phyloP scores from a whole-genome alignment of 2,888 invertebrate species.

The Agonopterix arenella region DNA sequence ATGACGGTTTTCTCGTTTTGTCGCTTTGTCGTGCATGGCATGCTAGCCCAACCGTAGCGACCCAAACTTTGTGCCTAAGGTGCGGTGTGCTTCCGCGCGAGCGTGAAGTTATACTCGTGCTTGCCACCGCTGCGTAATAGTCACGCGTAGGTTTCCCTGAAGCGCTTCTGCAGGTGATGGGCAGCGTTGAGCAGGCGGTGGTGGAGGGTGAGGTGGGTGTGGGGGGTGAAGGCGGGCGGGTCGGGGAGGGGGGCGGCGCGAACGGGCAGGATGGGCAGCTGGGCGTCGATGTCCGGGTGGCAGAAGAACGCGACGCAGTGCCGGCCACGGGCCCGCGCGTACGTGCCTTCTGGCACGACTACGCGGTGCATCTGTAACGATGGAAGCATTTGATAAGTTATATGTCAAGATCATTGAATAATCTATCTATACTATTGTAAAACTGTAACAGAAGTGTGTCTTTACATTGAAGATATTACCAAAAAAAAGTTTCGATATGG shows the following conservation, averaged over 20 bases:
- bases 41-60: too few species aligned
- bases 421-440: too few species aligned
- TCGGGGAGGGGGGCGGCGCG: constrained; percentile 54
- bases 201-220: constrained; percentile 61
- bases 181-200: constrained; percentile 82
- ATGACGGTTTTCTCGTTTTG: too few species aligned
- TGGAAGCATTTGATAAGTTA: neutral
- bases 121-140: constrained; percentile 36
- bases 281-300: constrained; percentile 80
- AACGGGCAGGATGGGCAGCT: constrained; percentile 67
- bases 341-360: constrained; percentile 81
- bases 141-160: constrained; percentile 83
- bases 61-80: constrained; percentile 11
- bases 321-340: constrained; percentile 79
- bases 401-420: too few species aligned
- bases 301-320: constrained; percentile 88
- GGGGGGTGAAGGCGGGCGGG: constrained; percentile 57
- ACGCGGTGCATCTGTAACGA: constrained; percentile 81
- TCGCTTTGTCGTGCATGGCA: too few species aligned
- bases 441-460: too few species aligned
- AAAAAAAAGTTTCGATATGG: too few species aligned
- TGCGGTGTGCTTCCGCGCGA: constrained; percentile 32
- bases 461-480: too few species aligned
- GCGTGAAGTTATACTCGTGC: constrained; percentile 19
- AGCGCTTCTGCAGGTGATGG: constrained; percentile 82